phyloP scores from a whole-genome alignment of 2,113 vertebrate species.

The Antechinus stuartii region DNA sequence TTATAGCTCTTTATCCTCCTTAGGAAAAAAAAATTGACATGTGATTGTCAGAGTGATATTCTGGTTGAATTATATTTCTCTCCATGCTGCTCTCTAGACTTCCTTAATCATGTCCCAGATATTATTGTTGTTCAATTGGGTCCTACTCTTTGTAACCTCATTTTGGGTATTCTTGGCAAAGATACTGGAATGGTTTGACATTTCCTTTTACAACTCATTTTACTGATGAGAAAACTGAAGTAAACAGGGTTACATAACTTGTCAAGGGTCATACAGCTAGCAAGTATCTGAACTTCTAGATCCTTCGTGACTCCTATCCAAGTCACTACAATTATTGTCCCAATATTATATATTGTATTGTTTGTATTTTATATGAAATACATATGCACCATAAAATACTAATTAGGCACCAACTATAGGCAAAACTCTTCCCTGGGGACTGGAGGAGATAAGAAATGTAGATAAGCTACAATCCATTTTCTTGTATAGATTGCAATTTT shows the following conservation, averaged over 20 bases:
- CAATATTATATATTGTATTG: neutral
- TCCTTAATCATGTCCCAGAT: too few species aligned
- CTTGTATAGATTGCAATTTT: neutral
- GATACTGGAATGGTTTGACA: neutral
- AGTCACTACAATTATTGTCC: neutral
- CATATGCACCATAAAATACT: neutral
- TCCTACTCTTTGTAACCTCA: neutral
- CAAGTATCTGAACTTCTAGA: neutral
- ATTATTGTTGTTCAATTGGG: too few species aligned
- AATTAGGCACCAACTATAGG: neutral
- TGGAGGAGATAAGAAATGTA: neutral
- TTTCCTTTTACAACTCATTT: neutral
- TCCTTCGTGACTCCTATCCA: neutral
- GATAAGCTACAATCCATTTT: neutral
- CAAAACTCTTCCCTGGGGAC: neutral
- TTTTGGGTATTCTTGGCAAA: neutral
- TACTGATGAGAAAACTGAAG: neutral
- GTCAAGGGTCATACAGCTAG: neutral
- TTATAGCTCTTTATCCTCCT: neutral
- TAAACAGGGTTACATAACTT: neutral
- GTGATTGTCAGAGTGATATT: neutral
- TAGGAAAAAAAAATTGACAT: neutral
- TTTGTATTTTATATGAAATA: neutral
- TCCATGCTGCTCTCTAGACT: too few species aligned
- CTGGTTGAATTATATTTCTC: neutral